Conservation (phyloP, 2,888 invertebrate genomes). For the Xanthorhoe designata region DNA sequence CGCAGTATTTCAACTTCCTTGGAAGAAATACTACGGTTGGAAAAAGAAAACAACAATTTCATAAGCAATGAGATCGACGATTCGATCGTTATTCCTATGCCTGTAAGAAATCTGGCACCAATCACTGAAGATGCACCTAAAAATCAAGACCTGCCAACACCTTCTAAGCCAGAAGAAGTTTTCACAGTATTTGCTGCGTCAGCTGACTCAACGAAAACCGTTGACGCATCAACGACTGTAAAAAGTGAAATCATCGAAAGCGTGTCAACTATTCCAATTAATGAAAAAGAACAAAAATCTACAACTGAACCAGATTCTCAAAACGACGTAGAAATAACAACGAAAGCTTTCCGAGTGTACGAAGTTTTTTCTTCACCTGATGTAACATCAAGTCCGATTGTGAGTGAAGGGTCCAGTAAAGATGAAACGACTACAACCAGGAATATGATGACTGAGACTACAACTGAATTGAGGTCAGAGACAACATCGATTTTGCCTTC, state of each 20-base stretch:
- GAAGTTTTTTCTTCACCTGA: slow-evolving; percentile 71
- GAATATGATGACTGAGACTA: slow-evolving; percentile 69
- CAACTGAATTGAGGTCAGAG: slow-evolving; percentile 71
- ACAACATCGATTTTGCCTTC: slow-evolving; percentile 71
- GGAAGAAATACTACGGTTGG: slow-evolving; percentile 72
- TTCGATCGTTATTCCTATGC: slow-evolving; percentile 56
- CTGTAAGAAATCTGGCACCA: slow-evolving; percentile 56
- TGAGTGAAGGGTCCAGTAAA: slow-evolving; percentile 45
- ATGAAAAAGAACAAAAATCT: slow-evolving; percentile 55
- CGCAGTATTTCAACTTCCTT: slow-evolving; percentile 71
- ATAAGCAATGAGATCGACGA: slow-evolving; percentile 82
- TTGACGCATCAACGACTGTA: slow-evolving; percentile 49
- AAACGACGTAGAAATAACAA: slow-evolving; percentile 66
- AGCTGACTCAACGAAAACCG: slow-evolving; percentile 52
- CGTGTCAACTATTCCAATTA: slow-evolving; percentile 72
- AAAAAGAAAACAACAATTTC: slow-evolving; percentile 72
- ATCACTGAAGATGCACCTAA: slow-evolving; percentile 46
- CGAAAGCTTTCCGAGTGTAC: slow-evolving; percentile 71
- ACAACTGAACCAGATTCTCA: slow-evolving; percentile 59
- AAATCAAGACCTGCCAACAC: slow-evolving; percentile 47
- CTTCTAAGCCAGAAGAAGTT: slow-evolving; percentile 57
- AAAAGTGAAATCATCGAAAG: slow-evolving; percentile 70
- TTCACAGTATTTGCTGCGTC: slow-evolving; percentile 63
- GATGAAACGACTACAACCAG: slow-evolving; percentile 61
- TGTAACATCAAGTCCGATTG: slow-evolving; percentile 45